Evolutionary conservation across 2,113 vertebrate genomes (phyloP).

Genomic region (Lophius piscatorius): DNA sequence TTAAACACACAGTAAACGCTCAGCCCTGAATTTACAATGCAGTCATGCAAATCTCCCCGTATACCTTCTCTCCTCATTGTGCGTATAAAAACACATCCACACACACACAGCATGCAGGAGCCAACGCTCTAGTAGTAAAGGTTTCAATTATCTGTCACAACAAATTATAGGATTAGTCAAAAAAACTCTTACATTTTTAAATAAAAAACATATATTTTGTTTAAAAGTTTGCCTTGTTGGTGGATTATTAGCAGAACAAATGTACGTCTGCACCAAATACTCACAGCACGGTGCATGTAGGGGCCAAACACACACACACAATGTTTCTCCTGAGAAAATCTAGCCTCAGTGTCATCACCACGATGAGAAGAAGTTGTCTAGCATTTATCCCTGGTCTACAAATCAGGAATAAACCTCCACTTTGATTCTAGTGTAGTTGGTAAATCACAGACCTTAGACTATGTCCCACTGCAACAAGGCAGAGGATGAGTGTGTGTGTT

Average conservation of each 20-base stretch:
- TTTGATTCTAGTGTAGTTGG: conserved; percentile 34
- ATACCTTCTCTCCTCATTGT: conserved; percentile 54
- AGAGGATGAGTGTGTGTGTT: conserved; percentile 39
- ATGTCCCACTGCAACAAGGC: conserved; percentile 51
- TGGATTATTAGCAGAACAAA: too few species aligned
- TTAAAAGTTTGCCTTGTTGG: too few species aligned
- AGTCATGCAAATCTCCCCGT: conserved; percentile 53
- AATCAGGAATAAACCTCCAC: conserved; percentile 34
- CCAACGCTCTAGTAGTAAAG: too few species aligned
- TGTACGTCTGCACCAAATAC: not conserved
- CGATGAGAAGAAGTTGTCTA: conserved; percentile 19
- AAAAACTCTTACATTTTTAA: too few species aligned
- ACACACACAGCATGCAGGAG: conserved; percentile 21
- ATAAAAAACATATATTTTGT: too few species aligned
- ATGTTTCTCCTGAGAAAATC: conserved; percentile 20
- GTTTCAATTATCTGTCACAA: too few species aligned
- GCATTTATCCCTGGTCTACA: conserved; percentile 30
- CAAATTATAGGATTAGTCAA: too few species aligned
- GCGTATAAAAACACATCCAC: conserved; percentile 39
- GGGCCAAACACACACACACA: not conserved
- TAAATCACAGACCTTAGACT: conserved; percentile 35
- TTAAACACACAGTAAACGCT: conserved; percentile 56
- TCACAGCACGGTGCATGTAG: conserved; percentile 3
- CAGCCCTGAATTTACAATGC: conserved; percentile 57
- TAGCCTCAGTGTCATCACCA: conserved; percentile 33